Percentiles rank a stretch among this genome's conserved stretches.
These are phyloP conservation scores for Cyanocitta stelleri DNA, from an alignment of 2,113 vertebrate species.

Conservation along the genomic window DNA sequence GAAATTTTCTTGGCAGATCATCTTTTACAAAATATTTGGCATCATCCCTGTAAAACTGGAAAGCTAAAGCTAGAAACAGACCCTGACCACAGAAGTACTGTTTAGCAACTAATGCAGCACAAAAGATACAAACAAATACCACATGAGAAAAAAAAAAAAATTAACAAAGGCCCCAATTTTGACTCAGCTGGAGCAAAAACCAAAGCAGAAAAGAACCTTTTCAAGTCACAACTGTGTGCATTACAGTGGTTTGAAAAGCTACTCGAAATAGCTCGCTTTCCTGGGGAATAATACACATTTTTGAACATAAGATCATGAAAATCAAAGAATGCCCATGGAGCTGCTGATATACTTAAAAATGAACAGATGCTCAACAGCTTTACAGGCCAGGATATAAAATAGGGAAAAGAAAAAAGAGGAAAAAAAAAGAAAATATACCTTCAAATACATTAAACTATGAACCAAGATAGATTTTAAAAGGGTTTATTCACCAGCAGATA, in stretches of 20 bases:
- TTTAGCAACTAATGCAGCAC: constrained; percentile 23
- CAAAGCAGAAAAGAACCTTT: neutral
- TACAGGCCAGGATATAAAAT: neutral
- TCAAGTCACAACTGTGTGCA: neutral
- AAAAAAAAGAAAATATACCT: neutral
- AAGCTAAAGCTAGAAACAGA: constrained; percentile 21
- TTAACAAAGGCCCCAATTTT: neutral
- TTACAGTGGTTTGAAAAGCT: neutral
- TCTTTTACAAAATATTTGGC: constrained; percentile 1
- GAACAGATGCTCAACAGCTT: neutral
- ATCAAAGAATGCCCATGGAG: neutral
- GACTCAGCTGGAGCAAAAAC: neutral
- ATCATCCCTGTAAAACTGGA: neutral
- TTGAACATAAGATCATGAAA: neutral
- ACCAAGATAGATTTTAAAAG: neutral
- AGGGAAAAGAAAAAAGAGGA: neutral
- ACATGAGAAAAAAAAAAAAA: neutral
- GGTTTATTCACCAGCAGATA: neutral
- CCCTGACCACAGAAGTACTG: neutral
- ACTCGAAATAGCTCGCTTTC: neutral
- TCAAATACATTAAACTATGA: neutral
- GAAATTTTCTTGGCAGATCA: constrained; percentile 1
- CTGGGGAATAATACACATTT: neutral
- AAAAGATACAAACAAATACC: constrained; percentile 24
- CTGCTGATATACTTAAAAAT: neutral